Evolutionary conservation across 2,888 invertebrate species (phyloP), one percentile per base, ranked within the genome.

Genomic region (Acanthopleura granulata): DNA sequence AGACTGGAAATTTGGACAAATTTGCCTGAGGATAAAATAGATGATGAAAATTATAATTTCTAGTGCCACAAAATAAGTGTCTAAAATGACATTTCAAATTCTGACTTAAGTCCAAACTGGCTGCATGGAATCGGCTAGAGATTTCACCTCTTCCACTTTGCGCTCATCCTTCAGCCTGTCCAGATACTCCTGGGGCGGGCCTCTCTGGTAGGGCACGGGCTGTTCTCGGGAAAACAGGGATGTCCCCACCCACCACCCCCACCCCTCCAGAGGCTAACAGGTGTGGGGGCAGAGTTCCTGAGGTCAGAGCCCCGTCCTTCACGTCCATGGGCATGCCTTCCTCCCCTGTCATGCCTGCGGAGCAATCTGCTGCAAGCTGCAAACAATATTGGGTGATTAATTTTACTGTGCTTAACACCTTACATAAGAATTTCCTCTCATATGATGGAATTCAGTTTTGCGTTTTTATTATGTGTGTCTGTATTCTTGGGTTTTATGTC

Each of bases 131-230:
- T 51, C 18, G 14, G 14, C 51, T 51, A 14, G 14, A 18, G 14
- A 51, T 51, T 18, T 51, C 18, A 91, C 91, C 84, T 91, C 91
- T 80, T 91, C 91, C 49, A 91, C 79, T 74, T 88, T 87, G 75
- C 86, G 83, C 80, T 90, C 89, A 75, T 89, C 88, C n/a, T 86
- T 86, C 49, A 90, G 82, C 70, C 87, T 84, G 73, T 90, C 89
- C 80, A 89, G 82, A 80, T 89, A 89, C 71, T 86, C 86, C n/a
- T 85, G 83, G n/a, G 89, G 88, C 1, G 90, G 89, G 9, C 88
- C 90, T 75, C 87, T 80, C 76, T 88, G 85, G 79, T 89, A 89
- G 0, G 87, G 84, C 25, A 49, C 71, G 15, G 86, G 84, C n/a
- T 82, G 50, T 18, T 69, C 73, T 66, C 57, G 27, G 4, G 61